These are phyloP conservation scores for Magallana ariakensis DNA, from an alignment of 1,140 invertebrate species.

Conservation along the genomic window DNA sequence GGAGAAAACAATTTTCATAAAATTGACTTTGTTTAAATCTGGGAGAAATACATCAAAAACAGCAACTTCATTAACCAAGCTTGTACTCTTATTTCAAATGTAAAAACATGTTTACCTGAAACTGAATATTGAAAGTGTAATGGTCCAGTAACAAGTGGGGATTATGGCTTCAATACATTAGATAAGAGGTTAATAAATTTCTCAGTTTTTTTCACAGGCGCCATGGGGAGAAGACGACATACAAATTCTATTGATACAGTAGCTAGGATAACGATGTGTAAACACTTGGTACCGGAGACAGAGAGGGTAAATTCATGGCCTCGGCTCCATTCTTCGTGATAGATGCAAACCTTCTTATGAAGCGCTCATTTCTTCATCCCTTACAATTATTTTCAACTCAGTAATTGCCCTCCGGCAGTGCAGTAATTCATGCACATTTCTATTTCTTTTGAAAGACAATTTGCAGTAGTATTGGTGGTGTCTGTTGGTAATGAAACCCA, in stretches of 20 bases:
- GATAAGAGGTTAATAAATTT: constrained; percentile 30
- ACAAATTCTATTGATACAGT: background rate
- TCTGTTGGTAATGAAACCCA: constrained; percentile 12
- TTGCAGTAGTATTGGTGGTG: background rate
- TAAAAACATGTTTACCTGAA: constrained; percentile 17
- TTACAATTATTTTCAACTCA: constrained; percentile 27
- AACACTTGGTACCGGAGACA: background rate
- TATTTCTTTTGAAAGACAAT: constrained; percentile 37
- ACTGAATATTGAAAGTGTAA: background rate
- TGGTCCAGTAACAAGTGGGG: background rate
- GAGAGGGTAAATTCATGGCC: background rate
- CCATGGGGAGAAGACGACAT: background rate
- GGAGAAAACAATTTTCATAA: background rate
- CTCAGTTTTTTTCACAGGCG: background rate
- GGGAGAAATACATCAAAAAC: background rate
- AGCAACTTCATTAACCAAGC: background rate
- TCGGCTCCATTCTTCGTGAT: background rate
- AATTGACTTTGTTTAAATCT: background rate
- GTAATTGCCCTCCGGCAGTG: background rate
- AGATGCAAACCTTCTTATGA: constrained; percentile 1
- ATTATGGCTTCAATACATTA: constrained; percentile 4
- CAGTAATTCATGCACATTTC: constrained; percentile 24
- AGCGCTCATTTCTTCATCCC: background rate
- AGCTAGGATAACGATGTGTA: background rate
- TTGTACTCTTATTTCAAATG: background rate